Percentiles rank a stretch among this genome's conserved stretches.
Conservation (phyloP, 2,113 vertebrate genomes). For the Leptosomus discolor region DNA sequence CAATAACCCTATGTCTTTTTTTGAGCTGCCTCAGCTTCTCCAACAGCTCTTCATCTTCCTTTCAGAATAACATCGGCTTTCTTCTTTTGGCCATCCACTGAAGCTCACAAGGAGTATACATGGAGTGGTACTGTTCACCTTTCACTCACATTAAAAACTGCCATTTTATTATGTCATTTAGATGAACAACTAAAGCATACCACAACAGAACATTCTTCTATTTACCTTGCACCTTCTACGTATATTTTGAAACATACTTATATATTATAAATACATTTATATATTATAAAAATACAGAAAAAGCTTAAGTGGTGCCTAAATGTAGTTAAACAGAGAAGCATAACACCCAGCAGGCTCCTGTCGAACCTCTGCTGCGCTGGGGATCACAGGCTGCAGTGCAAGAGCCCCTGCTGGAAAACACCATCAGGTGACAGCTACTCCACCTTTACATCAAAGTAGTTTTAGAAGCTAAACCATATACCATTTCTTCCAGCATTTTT, state of each 20-base stretch:
- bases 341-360: neutral
- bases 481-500: neutral
- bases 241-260: neutral
- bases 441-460: neutral
- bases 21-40: neutral
- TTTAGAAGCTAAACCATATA: neutral
- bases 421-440: neutral
- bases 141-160: neutral
- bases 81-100: neutral
- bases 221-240: neutral
- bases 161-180: neutral
- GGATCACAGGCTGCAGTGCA: neutral
- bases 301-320: neutral
- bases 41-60: neutral
- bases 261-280: neutral
- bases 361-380: neutral
- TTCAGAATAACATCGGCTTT: rapidly evolving
- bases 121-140: neutral
- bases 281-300: neutral
- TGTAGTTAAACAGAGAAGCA: neutral
- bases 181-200: neutral
- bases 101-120: neutral
- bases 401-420: neutral
- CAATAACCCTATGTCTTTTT: neutral
- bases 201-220: neutral